Conservation (phyloP, 2,888 invertebrate species). For the Tethea ocularis region DNA sequence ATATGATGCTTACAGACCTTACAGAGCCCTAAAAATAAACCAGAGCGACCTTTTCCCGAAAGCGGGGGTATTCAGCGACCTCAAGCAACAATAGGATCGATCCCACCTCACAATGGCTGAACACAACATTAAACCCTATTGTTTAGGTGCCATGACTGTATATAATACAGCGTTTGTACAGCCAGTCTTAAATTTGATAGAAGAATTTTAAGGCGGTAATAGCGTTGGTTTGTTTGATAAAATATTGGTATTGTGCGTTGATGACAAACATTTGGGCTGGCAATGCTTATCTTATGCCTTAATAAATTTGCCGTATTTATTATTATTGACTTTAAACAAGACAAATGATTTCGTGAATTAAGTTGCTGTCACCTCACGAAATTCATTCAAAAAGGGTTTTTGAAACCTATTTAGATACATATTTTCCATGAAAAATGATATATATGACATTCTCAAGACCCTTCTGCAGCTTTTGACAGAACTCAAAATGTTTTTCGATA, state of each 20-base stretch:
- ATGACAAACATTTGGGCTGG: neutral
- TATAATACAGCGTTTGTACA: slow-evolving; percentile 6
- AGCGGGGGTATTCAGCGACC: slow-evolving; percentile 6
- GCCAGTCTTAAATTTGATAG: neutral
- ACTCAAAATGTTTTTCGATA: too few relatives aligned
- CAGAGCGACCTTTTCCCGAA: slow-evolving; percentile 8
- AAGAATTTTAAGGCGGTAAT: neutral
- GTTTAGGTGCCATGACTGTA: slow-evolving; percentile 14
- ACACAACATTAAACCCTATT: slow-evolving; percentile 14
- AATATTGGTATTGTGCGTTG: neutral
- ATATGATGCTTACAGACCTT: neutral
- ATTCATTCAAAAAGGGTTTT: too few relatives aligned
- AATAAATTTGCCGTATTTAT: neutral
- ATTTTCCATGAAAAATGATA: too few relatives aligned
- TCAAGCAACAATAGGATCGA: slow-evolving; percentile 16
- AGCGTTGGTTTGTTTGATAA: slow-evolving; percentile 1
- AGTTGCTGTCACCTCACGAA: too few relatives aligned
- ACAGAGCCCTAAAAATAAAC: slow-evolving; percentile 2
- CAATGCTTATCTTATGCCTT: too few relatives aligned
- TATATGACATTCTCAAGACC: too few relatives aligned
- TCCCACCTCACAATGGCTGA: slow-evolving; percentile 11
- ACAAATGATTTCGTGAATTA: too few relatives aligned
- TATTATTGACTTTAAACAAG: too few relatives aligned
- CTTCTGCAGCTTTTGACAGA: too few relatives aligned
- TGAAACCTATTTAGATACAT: too few relatives aligned